Percentiles rank a stretch among this genome's conserved stretches.
These are phyloP conservation scores for Venustaconcha ellipsiformis DNA, from an alignment of 1,140 invertebrate species.

Conservation along the genomic window DNA sequence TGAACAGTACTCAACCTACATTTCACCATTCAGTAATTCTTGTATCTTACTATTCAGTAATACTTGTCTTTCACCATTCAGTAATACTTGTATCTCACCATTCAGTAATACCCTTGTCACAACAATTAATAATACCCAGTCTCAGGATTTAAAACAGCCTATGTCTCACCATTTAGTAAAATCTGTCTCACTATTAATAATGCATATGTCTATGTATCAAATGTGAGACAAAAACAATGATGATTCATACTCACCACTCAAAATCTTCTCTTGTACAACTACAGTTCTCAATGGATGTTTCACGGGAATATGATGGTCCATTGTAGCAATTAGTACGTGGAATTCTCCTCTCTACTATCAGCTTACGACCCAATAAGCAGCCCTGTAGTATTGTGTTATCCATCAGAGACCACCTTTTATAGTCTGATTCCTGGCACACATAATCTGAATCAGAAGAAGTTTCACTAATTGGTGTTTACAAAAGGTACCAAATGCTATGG, in stretches of 20 bases:
- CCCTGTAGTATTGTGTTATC: conserved; percentile 34
- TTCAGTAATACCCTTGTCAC: too few relatives aligned
- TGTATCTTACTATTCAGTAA: too few relatives aligned
- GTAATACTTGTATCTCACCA: too few relatives aligned
- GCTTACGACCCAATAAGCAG: conserved; percentile 83
- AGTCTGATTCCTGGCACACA: conserved; percentile 81
- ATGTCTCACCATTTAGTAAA: too few relatives aligned
- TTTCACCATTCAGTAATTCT: too few relatives aligned
- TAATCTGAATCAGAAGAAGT: conserved; percentile 47
- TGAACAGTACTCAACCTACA: too few relatives aligned
- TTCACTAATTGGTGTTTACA: too few relatives aligned
- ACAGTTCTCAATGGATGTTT: conserved; percentile 78
- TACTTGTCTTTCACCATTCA: too few relatives aligned
- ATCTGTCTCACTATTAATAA: too few relatives aligned
- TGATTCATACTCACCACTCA: conserved; percentile 76
- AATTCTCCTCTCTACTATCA: conserved; percentile 80
- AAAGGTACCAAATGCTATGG: too few relatives aligned
- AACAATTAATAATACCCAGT: too few relatives aligned
- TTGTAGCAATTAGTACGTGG: conserved; percentile 83
- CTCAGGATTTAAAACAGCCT: too few relatives aligned
- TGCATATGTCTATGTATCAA: not conserved
- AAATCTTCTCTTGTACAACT: conserved; percentile 85
- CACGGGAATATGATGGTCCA: conserved; percentile 80
- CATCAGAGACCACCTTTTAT: conserved; percentile 82
- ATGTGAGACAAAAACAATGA: not conserved